A percentile compares a stretch with the other conserved stretches of the same genome.
phyloP scores from a whole-genome alignment of 2,888 invertebrate genomes.

The Caenorhabditis imperialis region DNA sequence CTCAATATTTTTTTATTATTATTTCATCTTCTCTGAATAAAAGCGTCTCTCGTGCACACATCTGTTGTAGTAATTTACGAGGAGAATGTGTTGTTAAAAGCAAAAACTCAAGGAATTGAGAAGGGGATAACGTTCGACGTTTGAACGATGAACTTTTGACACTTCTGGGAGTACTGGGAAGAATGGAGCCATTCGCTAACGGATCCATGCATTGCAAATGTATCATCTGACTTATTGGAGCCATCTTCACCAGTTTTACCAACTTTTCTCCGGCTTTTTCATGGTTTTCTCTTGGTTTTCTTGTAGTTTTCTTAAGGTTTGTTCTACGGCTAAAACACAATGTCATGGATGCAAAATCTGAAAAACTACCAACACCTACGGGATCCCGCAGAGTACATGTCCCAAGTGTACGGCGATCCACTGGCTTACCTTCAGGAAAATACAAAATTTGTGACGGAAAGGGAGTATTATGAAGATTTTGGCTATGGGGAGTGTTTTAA shows the following conservation, averaged over 20 bases:
- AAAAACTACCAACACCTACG: conserved; percentile 71
- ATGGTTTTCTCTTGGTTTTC: neutral
- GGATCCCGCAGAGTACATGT: conserved; percentile 72
- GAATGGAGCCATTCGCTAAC: no score
- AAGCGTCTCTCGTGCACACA: conserved; percentile 3
- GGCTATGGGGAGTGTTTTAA: conserved; percentile 73
- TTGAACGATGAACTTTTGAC: no score
- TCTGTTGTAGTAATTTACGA: no score
- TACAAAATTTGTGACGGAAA: conserved; percentile 72
- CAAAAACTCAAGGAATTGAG: no score
- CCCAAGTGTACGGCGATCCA: conserved; percentile 73
- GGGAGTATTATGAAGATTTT: conserved; percentile 73
- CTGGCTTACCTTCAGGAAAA: conserved; percentile 68
- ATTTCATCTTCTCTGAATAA: conserved; percentile 10
- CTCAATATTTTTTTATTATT: conserved; percentile 31
- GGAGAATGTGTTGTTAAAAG: no score
- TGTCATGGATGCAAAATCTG: conserved; percentile 73
- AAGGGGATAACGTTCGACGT: no score
- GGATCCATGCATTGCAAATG: conserved; percentile 19
- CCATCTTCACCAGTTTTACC: neutral
- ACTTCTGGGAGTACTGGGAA: no score
- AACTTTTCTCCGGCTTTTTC: conserved; percentile 1
- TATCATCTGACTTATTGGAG: neutral
- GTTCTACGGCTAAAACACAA: conserved; percentile 15
- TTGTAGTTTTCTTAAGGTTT: neutral